Evolutionary conservation across 2,113 vertebrate species (phyloP), one percentile per base, ranked within the genome.

Genomic region (Dicaeum eximium): DNA sequence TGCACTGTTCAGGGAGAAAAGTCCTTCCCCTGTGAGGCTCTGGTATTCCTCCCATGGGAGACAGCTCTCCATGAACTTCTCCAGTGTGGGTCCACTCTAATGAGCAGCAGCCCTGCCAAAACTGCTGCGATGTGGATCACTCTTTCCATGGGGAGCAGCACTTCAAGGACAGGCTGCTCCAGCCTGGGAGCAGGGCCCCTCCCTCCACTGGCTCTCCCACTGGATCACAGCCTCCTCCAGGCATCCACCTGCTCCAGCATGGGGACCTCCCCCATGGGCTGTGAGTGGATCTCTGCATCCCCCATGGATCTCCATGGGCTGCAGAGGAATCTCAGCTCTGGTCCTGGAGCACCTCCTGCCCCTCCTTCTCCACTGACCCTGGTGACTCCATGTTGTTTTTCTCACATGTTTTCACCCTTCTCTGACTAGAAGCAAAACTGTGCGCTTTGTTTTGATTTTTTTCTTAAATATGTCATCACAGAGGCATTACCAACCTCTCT

Each of bases 181-280:
- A 20, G 22, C n/a, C 22, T 33, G 22, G 35, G 25, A 31, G 17
- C 50, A 8, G 25, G 5, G 15, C 10, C 57, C 10, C 16, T 6
- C 24, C 33, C 18, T n/a, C 24, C 37, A 7, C 30, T 1, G 1
- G 10, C 5, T 28, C 30, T 42, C 7, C 58, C 14, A n/a, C 37
- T 21, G 22, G 10, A 42, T 10, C 30, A n/a, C 23, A n/a, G 18
- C 23, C 18, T 64, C 25, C 23, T 28, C 30, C 58, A n/a, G 24
- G 24, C 47, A 51, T n/a, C 11, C 30, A n/a, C 23, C 13, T 1
- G 4, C 37, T n/a, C 35, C 2, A 1, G 35, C 4, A 10, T 4
- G 45, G 13, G 30, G 10, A 40, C 10, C 22, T 20, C 20, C 15
- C n/a, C 3, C 15, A 31, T 1, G 15, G 7, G 9, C 42, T 37